Percentiles rank a stretch among this genome's conserved stretches.
These are phyloP conservation scores for Coremacera marginata DNA, from an alignment of 2,888 invertebrate species.

Conservation along the genomic window DNA sequence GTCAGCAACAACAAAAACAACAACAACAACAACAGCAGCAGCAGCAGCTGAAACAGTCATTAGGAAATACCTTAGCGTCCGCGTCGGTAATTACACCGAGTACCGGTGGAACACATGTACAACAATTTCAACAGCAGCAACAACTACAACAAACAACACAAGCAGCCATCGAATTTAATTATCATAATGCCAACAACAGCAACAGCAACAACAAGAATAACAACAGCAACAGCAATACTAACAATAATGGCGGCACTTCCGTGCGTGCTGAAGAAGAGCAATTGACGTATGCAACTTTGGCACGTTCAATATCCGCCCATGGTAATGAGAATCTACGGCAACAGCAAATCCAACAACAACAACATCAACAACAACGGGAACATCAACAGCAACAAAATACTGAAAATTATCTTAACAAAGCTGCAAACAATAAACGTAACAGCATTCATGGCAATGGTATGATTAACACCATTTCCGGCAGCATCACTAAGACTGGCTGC, in stretches of 20 bases:
- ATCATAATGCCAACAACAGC: constrained; percentile 26
- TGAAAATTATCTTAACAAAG: no score
- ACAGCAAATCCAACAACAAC: constrained; percentile 43
- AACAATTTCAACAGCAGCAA: constrained; percentile 5
- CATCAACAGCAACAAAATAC: not conserved
- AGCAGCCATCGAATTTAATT: constrained; percentile 17
- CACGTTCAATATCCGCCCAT: constrained; percentile 49
- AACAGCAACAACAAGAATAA: constrained; percentile 28
- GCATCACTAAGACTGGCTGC: constrained; percentile 59
- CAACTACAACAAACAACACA: constrained; percentile 4
- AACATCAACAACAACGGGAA: constrained; percentile 36
- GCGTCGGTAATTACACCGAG: constrained; percentile 3
- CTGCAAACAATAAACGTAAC: constrained; percentile 1
- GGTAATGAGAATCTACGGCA: constrained; percentile 39
- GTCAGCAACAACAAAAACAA: constrained; percentile 47
- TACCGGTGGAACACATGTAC: constrained; percentile 6
- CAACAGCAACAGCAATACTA: constrained; percentile 44
- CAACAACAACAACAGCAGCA: constrained; percentile 37
- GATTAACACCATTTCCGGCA: constrained; percentile 66
- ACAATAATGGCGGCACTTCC: constrained; percentile 42
- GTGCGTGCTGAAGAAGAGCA: constrained; percentile 35
- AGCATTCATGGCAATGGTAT: constrained; percentile 47
- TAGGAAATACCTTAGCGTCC: constrained; percentile 9
- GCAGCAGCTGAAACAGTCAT: constrained; percentile 37
- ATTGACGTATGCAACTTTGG: constrained; percentile 59